Evolutionary conservation across 2,888 invertebrate species (phyloP), one percentile per base, ranked within the genome.

Genomic region (Macaria notata): DNA sequence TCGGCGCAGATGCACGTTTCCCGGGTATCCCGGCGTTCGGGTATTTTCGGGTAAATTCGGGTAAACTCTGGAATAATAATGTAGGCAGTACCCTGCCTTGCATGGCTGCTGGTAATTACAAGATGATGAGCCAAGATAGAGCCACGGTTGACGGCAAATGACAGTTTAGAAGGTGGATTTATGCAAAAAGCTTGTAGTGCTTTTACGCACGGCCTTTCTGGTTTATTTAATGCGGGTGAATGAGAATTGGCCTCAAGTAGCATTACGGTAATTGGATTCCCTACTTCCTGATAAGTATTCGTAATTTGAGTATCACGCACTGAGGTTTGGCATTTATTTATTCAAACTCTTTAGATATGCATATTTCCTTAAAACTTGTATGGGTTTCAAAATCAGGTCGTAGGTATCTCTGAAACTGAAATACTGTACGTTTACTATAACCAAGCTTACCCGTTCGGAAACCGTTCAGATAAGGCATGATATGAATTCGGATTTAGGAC

Each of bases 381-480:
- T 36, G 33, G 33, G 33, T 36, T 36, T 7, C 5, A 36, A 36
- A 33, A 6, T 36, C 0, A 4, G 7, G 33, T 36, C 6, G 9
- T 3, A 43, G 8, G 9, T 5, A 38, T n/a, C 31, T 48, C 30
- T 9, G 38, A 43, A 54, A 44, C 39, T 46, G 33, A 39, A 50
- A 51, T 52, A 59, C 59, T 59, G 59, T 31, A 36, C 51, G 6
- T 48, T 9, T 19, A 45, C 48, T 51, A 48, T 42, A 45, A 51
- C 47, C 53, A 58, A 52, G 63, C 59, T 62, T 67, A 78, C 76
- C 75, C 77, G 75, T 68, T 77, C 59, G 78, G 78, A 78, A 78
- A 72, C 73, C 73, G 74, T 78, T 77, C 72, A 73, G 78, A 78
- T 78, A 78, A 78, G 78, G 71, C 78, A 78, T 77, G 78, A 78